phyloP scores from a whole-genome alignment of 2,888 invertebrate genomes.

The Alloplasta piceator region DNA sequence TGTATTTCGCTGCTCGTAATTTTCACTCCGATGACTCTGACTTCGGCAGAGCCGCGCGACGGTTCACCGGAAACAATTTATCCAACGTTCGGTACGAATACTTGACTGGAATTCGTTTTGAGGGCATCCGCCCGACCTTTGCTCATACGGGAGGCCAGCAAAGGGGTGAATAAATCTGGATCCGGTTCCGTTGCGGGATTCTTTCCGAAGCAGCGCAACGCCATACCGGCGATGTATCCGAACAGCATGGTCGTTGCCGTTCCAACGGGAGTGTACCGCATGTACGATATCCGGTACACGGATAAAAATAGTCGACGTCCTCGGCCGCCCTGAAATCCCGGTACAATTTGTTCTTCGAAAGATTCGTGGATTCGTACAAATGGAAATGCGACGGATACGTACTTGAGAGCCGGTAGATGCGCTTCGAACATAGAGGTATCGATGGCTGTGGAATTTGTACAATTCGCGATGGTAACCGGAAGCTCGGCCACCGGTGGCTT shows the following conservation, averaged over 20 bases:
- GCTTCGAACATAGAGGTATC: conserved; percentile 46
- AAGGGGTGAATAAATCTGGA: conserved; percentile 86
- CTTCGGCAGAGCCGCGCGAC: too few species aligned
- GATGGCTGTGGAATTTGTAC: conserved; percentile 64
- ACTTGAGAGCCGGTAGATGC: conserved; percentile 30
- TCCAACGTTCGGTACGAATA: conserved; percentile 73
- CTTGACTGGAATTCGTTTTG: conserved; percentile 73
- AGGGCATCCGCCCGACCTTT: conserved; percentile 69
- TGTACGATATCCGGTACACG: conserved; percentile 89
- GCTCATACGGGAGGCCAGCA: conserved; percentile 84
- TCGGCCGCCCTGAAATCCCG: conserved; percentile 39
- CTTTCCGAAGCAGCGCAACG: conserved; percentile 79
- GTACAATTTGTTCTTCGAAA: neutral
- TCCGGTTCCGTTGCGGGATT: conserved; percentile 82
- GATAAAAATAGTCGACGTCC: conserved; percentile 85
- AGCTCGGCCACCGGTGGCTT: conserved; percentile 66
- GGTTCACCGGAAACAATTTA: neutral
- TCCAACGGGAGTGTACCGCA: conserved; percentile 89
- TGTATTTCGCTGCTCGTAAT: too few species aligned
- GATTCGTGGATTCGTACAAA: too few species aligned
- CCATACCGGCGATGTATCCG: conserved; percentile 84
- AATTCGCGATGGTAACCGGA: conserved; percentile 71
- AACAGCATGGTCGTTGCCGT: conserved; percentile 84
- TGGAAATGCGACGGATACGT: neutral
- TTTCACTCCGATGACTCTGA: neutral